Evolutionary conservation across 2,888 invertebrate species (phyloP).

Genomic region (Sarcophaga caerulescens): DNA sequence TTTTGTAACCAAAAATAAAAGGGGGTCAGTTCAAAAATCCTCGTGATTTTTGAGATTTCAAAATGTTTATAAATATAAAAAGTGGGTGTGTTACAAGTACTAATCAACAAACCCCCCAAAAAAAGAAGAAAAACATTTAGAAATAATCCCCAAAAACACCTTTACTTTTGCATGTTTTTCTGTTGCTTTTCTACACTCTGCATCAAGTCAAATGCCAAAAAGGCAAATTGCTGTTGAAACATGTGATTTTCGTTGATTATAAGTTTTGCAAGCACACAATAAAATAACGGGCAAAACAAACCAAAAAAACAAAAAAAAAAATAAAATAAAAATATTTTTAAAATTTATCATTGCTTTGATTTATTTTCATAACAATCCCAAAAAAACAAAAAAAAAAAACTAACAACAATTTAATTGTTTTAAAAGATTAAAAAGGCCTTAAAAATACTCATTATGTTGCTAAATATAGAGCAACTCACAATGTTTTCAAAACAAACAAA

Average conservation of each 20-base stretch:
- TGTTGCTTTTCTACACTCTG: not conserved
- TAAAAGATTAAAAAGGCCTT: slow-evolving; percentile 38
- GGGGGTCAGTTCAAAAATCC: slow-evolving; percentile 53
- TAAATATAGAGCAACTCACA: slow-evolving; percentile 47
- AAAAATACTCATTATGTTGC: slow-evolving; percentile 1
- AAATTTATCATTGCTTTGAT: slow-evolving; percentile 56
- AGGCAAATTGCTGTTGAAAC: slow-evolving; percentile 54
- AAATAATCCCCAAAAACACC: not conserved
- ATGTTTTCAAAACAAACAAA: slow-evolving; percentile 28
- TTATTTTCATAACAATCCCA: slow-evolving; percentile 17
- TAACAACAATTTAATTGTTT: slow-evolving; percentile 55
- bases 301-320: not conserved
- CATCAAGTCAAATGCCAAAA: slow-evolving; percentile 64
- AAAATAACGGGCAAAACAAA: not conserved
- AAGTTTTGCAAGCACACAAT: slow-evolving; percentile 26
- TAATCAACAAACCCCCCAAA: not conserved
- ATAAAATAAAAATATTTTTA: slow-evolving; percentile 60
- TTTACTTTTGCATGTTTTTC: not conserved
- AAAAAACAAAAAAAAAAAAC: slow-evolving; percentile 29
- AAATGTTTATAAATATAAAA: slow-evolving; percentile 26
- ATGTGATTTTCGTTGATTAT: slow-evolving; percentile 58
- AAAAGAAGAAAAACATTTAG: not conserved
- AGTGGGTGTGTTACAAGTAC: slow-evolving; percentile 55
- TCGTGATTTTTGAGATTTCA: slow-evolving; percentile 36
- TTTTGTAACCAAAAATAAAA: slow-evolving; percentile 10